Evolutionary conservation across 2,797 vertebrate species (phyloP).

Genomic region (Sandelia bainsii): DNA sequence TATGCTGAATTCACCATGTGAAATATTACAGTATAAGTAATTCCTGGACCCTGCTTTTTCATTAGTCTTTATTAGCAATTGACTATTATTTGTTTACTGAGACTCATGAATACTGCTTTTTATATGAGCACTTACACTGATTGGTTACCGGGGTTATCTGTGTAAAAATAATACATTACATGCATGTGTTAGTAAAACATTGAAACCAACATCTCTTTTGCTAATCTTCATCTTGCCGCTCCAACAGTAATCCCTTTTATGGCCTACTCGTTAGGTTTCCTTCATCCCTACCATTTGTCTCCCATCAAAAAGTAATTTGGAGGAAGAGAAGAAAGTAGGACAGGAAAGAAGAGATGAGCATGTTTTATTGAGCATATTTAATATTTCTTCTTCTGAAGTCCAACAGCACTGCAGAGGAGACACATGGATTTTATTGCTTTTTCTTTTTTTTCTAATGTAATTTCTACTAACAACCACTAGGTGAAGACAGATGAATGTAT

Average conservation of each 20-base stretch:
- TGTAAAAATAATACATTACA: background rate
- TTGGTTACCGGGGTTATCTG: background rate
- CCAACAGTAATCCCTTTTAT: background rate
- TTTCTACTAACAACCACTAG: slow-evolving; percentile 33
- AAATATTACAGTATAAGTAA: no score
- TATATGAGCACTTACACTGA: background rate
- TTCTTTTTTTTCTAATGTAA: background rate
- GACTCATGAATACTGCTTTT: background rate
- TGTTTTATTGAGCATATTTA: background rate
- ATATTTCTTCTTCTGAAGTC: background rate
- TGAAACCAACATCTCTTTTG: background rate
- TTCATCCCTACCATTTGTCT: background rate
- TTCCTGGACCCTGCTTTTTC: no score
- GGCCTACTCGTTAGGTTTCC: background rate
- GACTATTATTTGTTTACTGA: no score
- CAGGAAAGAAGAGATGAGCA: background rate
- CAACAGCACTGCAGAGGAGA: background rate
- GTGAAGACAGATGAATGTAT: slow-evolving; percentile 28
- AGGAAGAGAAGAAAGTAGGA: background rate
- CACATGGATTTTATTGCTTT: background rate
- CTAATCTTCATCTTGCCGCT: background rate
- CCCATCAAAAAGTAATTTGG: background rate
- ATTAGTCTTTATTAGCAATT: background rate
- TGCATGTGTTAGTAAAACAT: background rate
- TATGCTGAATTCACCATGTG: no score